These are phyloP conservation scores for Pomacea maculata DNA, from an alignment of 1,140 invertebrate species.

Conservation along the genomic window DNA sequence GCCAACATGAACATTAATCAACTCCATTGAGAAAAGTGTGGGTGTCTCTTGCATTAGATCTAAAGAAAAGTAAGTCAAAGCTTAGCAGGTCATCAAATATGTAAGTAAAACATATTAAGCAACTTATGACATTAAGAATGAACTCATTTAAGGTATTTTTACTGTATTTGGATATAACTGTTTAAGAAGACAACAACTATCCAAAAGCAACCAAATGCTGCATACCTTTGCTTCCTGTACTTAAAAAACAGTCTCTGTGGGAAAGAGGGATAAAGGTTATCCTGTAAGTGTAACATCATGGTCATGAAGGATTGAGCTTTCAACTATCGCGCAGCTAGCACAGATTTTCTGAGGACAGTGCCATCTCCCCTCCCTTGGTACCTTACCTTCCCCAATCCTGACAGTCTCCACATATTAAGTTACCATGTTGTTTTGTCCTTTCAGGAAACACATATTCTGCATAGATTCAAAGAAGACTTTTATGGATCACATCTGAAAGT, in stretches of 20 bases:
- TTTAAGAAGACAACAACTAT: too few relatives aligned
- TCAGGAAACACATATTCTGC: conserved; percentile 86
- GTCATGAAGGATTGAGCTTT: too few relatives aligned
- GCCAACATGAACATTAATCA: not conserved
- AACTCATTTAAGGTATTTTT: not conserved
- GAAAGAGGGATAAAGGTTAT: too few relatives aligned
- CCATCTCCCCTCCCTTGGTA: too few relatives aligned
- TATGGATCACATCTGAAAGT: conserved; percentile 85
- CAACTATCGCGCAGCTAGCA: too few relatives aligned
- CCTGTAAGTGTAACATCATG: too few relatives aligned
- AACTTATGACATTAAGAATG: not conserved
- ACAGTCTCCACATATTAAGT: not conserved
- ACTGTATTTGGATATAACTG: too few relatives aligned
- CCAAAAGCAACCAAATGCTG: too few relatives aligned
- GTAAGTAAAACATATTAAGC: not conserved
- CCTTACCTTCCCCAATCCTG: too few relatives aligned
- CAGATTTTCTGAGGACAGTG: too few relatives aligned
- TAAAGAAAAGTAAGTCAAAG: not conserved
- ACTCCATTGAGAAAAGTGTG: not conserved
- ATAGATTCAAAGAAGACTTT: conserved; percentile 86
- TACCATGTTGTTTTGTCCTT: conserved; percentile 23
- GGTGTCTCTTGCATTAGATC: not conserved
- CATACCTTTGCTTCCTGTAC: too few relatives aligned
- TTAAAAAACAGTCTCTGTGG: too few relatives aligned
- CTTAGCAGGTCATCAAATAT: conserved; percentile 1